A percentile compares a stretch with the other conserved stretches of the same genome.
Evolutionary conservation across 2,113 vertebrate species (phyloP).

Genomic region (Elephantulus edwardii): DNA sequence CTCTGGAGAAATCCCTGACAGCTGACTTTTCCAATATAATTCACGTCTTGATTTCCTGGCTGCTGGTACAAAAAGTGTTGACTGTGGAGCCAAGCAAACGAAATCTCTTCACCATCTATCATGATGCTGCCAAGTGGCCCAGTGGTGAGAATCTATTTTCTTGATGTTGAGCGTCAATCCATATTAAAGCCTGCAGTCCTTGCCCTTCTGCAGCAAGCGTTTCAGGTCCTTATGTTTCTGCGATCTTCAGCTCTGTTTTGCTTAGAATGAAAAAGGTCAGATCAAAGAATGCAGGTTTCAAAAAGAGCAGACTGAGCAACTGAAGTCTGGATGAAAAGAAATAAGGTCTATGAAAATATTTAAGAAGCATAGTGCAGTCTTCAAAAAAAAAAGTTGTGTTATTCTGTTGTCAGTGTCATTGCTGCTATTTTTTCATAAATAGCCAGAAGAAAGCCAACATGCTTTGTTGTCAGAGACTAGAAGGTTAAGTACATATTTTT

Average conservation of each 20-base stretch:
- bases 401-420: background rate
- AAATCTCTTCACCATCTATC: too few species aligned
- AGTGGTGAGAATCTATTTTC: too few species aligned
- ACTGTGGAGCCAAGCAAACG: too few species aligned
- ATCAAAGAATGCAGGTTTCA: background rate
- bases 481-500: background rate
- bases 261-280: background rate
- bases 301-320: background rate
- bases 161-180: too few species aligned
- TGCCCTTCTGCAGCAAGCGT: too few species aligned
- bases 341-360: background rate
- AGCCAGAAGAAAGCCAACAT: slow-evolving; percentile 20
- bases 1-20: too few species aligned
- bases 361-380: background rate
- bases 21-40: too few species aligned
- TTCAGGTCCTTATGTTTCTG: background rate
- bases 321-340: background rate
- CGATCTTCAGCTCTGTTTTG: background rate
- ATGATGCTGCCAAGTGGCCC: too few species aligned
- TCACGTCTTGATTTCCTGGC: too few species aligned
- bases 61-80: too few species aligned
- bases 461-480: background rate
- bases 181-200: too few species aligned
- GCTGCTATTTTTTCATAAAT: background rate
- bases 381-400: background rate